Evolutionary conservation across 2,797 vertebrate species (phyloP).

Genomic region (Hozukius guyotensis): DNA sequence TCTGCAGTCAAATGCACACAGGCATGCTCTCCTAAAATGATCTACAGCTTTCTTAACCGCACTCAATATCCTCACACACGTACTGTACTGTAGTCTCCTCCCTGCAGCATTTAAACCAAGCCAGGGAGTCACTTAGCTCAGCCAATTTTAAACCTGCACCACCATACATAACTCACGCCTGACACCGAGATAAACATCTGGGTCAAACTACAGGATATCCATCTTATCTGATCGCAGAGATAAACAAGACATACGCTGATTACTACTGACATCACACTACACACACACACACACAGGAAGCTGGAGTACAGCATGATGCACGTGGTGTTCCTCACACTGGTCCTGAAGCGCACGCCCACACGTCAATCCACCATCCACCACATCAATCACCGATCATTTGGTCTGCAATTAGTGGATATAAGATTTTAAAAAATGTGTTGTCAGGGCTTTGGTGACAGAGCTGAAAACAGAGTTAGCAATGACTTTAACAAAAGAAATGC

Average conservation of each 20-base stretch:
- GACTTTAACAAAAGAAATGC: neutral
- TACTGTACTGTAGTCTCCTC: conserved; percentile 11
- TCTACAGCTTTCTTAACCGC: neutral
- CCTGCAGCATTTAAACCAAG: conserved; percentile 52
- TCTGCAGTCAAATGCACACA: neutral
- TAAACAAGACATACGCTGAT: conserved; percentile 58
- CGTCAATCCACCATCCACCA: conserved; percentile 26
- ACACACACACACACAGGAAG: neutral
- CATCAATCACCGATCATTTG: conserved; percentile 9
- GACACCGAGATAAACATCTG: conserved; percentile 71
- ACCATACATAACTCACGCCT: conserved; percentile 53
- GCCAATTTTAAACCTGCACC: conserved; percentile 60
- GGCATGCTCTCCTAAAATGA: conserved; percentile 12
- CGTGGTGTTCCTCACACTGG: conserved; percentile 7
- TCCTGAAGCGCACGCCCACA: conserved; percentile 14
- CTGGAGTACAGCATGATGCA: conserved; percentile 6
- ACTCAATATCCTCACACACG: neutral
- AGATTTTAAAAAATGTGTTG: neutral
- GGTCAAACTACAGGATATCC: conserved; percentile 61
- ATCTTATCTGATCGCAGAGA: conserved; percentile 61
- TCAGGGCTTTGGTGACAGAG: neutral
- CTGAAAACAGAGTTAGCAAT: neutral
- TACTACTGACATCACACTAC: conserved; percentile 23
- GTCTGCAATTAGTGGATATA: neutral
- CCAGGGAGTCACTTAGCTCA: conserved; percentile 54